phyloP scores from a whole-genome alignment of 2,888 invertebrate genomes.

The Parelbella ahira region DNA sequence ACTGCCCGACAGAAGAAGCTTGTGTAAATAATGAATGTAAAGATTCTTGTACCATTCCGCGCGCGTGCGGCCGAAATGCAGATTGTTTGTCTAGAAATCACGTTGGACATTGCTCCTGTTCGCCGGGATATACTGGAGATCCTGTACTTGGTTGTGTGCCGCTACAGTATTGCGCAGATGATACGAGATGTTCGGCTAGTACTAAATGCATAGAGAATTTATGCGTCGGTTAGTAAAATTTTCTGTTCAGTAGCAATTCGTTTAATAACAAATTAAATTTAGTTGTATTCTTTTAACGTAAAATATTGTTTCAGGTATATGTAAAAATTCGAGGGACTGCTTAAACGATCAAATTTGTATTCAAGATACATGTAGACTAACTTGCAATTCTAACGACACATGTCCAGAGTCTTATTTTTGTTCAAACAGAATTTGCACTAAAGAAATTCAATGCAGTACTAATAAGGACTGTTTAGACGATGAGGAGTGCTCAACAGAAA shows the following conservation, averaged over 20 bases:
- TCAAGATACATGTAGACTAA: conserved; percentile 90
- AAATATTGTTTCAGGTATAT: conserved; percentile 80
- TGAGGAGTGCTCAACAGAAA: conserved; percentile 85
- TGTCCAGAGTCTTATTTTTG: conserved; percentile 94
- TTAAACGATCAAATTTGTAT: conserved; percentile 92
- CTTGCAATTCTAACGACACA: conserved; percentile 88
- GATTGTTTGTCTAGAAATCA: conserved; percentile 88
- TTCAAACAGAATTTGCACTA: conserved; percentile 90
- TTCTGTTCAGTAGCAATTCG: too few species aligned
- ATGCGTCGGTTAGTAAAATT: conserved; percentile 82
- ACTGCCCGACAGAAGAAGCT: conserved; percentile 85
- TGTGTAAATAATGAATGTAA: conserved; percentile 90
- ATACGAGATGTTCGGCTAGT: conserved; percentile 90
- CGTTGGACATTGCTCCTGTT: conserved; percentile 90
- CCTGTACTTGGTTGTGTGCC: conserved; percentile 91
- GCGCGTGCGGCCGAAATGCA: conserved; percentile 91
- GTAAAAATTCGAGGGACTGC: conserved; percentile 90
- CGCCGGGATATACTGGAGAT: conserved; percentile 91
- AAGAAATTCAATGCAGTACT: conserved; percentile 87
- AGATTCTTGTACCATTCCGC: conserved; percentile 89
- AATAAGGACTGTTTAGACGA: conserved; percentile 87
- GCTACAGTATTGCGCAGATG: conserved; percentile 90
- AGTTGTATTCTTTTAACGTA: too few species aligned
- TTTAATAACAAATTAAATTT: too few species aligned
- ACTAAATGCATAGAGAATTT: conserved; percentile 91